Evolutionary conservation across 2,113 vertebrate genomes (phyloP), one percentile per base, ranked within the genome.

Genomic region (Gracilinanus agilis): DNA sequence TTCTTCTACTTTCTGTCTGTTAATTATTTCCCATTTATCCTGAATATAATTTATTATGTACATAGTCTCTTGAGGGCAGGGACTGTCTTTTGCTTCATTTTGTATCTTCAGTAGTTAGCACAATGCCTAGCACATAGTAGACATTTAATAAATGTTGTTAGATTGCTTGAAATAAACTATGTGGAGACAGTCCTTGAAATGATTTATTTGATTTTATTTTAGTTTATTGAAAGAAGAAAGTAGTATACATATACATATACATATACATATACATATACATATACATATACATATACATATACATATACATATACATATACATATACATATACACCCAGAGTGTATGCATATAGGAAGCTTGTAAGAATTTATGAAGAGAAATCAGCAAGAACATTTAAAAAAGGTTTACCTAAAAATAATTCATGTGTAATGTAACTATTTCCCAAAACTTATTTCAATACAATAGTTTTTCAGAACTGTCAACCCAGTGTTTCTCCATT

Each of bases 31-130:
- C 12, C 12, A 3, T 29, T 61, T 29, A 61, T 61, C 27, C 58
- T 67, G 29, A 34, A n/a, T 91, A 44, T 53, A 55, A 16, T 23
- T 94, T 92, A 91, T 94, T 94, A 49, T 94, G 16, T 93, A 7
- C 67, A 53, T 90, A 55, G 61, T 54, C 24, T 2, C 6, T 53
- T 54, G 55, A 94, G 90, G 55, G 54, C 24, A 93, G 44, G 93
- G 44, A 88, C 54, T 91, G 4, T 91, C 54, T 83, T 88, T 93
- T 94, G 89, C 49, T 91, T 90, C 40, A 93, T 92, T 92, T 55
- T 67, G 10, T 67, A 67, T 67, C 12, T 12, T 34, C 29, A 67
- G 29, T 67, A 29, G 13, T 67, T 67, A 16, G 61, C 11, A 67
- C 29, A n/a, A 4, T 67, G 61, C 13, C 61, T 67, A 29, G 29